phyloP scores from a whole-genome alignment of 1,140 invertebrate species.

The Paraescarpia echinospica region DNA sequence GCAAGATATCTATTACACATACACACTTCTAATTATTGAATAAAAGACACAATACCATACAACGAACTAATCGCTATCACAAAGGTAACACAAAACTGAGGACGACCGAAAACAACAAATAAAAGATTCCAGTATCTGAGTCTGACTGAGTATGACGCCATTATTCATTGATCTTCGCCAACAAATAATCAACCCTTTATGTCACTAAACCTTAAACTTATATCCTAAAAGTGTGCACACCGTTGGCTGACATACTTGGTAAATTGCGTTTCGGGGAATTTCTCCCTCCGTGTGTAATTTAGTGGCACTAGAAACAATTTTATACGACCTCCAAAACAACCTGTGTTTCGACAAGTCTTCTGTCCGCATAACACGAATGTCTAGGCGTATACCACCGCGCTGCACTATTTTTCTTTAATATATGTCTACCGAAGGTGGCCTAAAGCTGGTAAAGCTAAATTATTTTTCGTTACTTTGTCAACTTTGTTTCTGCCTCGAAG shows the following conservation, averaged over 20 bases:
- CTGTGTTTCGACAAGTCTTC: conserved; percentile 4
- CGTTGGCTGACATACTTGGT: background rate
- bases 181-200: conserved; percentile 1
- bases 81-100: background rate
- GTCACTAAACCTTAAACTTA: background rate
- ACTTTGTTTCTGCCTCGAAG: background rate
- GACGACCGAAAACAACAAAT: background rate
- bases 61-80: background rate
- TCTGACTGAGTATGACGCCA: background rate
- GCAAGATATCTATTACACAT: background rate
- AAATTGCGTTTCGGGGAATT: conserved; percentile 5
- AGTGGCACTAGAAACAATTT: background rate
- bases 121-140: background rate
- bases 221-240: background rate
- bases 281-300: background rate
- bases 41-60: background rate
- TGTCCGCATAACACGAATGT: background rate
- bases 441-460: background rate
- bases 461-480: background rate
- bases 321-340: conserved; percentile 5
- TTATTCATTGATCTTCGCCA: background rate
- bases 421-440: background rate
- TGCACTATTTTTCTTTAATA: background rate
- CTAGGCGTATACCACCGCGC: background rate
- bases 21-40: background rate